Base-by-base conservation (phyloP, 1,140 invertebrate species). In the Drosophila auraria region DNA sequence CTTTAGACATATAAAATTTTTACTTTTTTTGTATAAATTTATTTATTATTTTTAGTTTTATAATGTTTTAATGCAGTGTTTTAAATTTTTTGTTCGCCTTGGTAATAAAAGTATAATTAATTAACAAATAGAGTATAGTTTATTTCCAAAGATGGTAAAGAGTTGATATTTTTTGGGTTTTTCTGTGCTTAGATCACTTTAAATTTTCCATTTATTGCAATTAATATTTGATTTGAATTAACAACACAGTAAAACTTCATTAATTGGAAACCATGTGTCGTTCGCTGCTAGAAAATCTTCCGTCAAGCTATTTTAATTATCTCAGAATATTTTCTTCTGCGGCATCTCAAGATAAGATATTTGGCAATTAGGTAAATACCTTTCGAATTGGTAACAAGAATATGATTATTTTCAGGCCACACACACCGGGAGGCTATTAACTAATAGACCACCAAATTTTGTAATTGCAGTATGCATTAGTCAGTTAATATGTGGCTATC, bases 391-490 rank as follows among this genome's bases (percentile, higher is more conserved):
- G 1, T 27, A 5, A 38, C 11, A 20, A 40, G 45, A 51, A 40
- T 42, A n/a, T 15, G 14, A 61, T 36, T 40, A 44, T 38, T 58
- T 53, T n/a, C 20, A 38, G 30, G 20, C 44, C 40, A 42, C 44
- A 33, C 66, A 42, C 36, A 49, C 15, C 63, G 17, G 36, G 33
- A 20, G 51, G 42, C 57, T 44, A 61, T 78, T 78, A 78, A 58
- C 75, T 70, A 78, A 78, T 62, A 62, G 75, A 78, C 44, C 25
- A 25, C 44, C 44, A 40, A 30, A 70, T 62, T 69, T 69, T 61
- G 30, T 70, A 78, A 78, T 78, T 75, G 58, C 51, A 75, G 33
- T 64, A 75, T 78, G 75, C 70, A 73, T 78, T 61, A 78, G 74
- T 70, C 58, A 61, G 57, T 56, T 70, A 70, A 78, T 73, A 61